Evolutionary conservation across 2,113 vertebrate genomes (phyloP), one percentile per base, ranked within the genome.

Genomic region (Hippocampus zosterae): DNA sequence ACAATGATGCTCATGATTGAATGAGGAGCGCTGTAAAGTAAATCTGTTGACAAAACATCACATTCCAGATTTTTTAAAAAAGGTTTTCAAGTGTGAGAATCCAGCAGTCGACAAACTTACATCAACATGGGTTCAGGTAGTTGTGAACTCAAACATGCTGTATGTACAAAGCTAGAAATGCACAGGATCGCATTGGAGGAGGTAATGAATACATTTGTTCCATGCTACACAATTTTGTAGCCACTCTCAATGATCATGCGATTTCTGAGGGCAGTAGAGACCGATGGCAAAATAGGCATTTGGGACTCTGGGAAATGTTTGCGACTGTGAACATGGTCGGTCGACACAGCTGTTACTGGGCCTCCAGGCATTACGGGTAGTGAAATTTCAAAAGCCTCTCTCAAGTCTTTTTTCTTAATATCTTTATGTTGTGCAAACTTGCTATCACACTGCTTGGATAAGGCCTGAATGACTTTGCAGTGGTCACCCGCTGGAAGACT

Each of bases 171-270:
- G 10, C 40, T 44, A 44, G n/a, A 42, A 25, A 44, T 25, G 15
- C 41, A 23, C n/a, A 44, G 21, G 29, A 37, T 10, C 13, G 19
- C 15, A 10, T 60, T 11, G 5, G 27, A 60, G 5, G 16, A 18
- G 15, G 13, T 60, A 16, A 33, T 16, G 7, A 44, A 57, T 8
- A 2, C 27, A 70, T 16, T 0, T 18, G 29, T 8, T 0, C 8
- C 21, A 65, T 5, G 23, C 67, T 83, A 87, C 37, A 87, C 70
- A 41, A 70, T 42, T 8, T 86, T 80, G 71, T 88, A 90, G 33
- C 56, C 65, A 1, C 66, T 77, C 8, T 73, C 78, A 40, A 61
- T 61, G 8, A 79, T 60, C 0, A 83, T 1, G 42, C 68, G 25
- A 9, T 40, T 0, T 8, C 61, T 48, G 16, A 23, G 44, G 11